phyloP scores from a whole-genome alignment of 2,888 invertebrate species.

The Adelognathus sp. region DNA sequence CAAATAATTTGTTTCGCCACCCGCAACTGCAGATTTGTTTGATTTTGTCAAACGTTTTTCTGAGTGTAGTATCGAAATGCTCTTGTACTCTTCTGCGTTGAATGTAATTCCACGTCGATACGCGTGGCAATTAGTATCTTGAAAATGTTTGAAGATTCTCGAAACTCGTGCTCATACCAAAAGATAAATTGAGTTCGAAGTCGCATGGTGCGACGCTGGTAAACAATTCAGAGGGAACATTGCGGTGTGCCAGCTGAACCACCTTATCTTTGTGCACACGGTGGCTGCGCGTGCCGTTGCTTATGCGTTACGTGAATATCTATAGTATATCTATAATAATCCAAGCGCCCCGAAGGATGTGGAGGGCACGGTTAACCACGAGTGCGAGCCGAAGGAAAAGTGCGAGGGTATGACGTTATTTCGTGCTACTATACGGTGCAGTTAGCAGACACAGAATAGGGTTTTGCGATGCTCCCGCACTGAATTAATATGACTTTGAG shows the following conservation, averaged over 20 bases:
- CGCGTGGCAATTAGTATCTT: neutral
- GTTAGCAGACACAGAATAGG: constrained; percentile 66
- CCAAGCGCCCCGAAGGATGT: constrained; percentile 70
- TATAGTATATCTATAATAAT: too few relatives aligned
- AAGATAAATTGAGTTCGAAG: constrained; percentile 72
- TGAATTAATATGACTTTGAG: constrained; percentile 75
- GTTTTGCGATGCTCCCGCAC: constrained; percentile 52
- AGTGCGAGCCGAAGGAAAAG: constrained; percentile 4
- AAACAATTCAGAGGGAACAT: constrained; percentile 1
- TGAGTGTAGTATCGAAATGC: too few relatives aligned
- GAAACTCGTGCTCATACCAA: neutral
- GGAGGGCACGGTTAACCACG: constrained; percentile 30
- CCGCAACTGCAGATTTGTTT: too few relatives aligned
- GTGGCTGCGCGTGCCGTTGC: constrained; percentile 78
- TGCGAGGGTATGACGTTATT: constrained; percentile 59
- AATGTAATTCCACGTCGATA: constrained; percentile 42
- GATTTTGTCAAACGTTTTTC: too few relatives aligned
- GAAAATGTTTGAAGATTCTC: constrained; percentile 22
- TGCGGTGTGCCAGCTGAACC: constrained; percentile 57
- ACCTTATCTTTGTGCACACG: constrained; percentile 80
- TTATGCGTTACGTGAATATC: constrained; percentile 81
- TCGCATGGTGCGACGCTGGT: constrained; percentile 76
- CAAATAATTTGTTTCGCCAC: too few relatives aligned
- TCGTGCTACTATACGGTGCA: constrained; percentile 66
- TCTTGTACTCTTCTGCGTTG: neutral